Evolutionary conservation across 2,888 invertebrate genomes (phyloP), one percentile per base, ranked within the genome.

Genomic region (Drosophila neonasuta): DNA sequence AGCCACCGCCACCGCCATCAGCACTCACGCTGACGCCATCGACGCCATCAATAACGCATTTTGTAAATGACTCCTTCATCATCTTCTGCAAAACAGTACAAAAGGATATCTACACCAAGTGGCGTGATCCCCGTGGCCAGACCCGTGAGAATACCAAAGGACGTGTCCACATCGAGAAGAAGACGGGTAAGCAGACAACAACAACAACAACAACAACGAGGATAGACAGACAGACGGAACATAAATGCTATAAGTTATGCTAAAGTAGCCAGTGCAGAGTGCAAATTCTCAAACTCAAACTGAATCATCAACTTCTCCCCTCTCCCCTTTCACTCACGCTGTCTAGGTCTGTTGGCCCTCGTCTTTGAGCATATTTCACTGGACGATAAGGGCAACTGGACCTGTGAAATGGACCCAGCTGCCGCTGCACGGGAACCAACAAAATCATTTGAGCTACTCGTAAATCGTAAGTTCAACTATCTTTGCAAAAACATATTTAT

Each of bases 331-430:
- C 15, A 15, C 15, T 15, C 15, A 15, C 15, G 2, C 9, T 24
- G 24, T 13, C n/a, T 60, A 88, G 92, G 90, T 48, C 87, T 90
- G 45, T 77, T 90, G 69, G 91, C 91, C 6, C 84, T 92, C 51
- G 90, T 92, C 48, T 92, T 92, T 68, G 91, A 92, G 76, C 91
- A 90, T 77, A 92, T 92, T 77, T 86, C 88, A 63, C 74, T 89
- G 73, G 87, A 89, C 62, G 92, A 92, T 79, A 90, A 89, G 74
- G 92, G 92, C 41, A 90, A 90, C 59, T 93, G 92, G 90, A 90
- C 91, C 17, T 92, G 92, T 82, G 89, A 90, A 55, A 89, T 91
- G 34, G 39, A 85, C 83, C 42, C 89, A 17, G 80, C 84, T 41
- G 80, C 84, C 39, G 80, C 76, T 29, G 77, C 76, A 34, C 81